A percentile compares a stretch with the other conserved stretches of the same genome.
Conservation (phyloP, 2,113 vertebrate genomes). For the Sceloporus tristichus region DNA sequence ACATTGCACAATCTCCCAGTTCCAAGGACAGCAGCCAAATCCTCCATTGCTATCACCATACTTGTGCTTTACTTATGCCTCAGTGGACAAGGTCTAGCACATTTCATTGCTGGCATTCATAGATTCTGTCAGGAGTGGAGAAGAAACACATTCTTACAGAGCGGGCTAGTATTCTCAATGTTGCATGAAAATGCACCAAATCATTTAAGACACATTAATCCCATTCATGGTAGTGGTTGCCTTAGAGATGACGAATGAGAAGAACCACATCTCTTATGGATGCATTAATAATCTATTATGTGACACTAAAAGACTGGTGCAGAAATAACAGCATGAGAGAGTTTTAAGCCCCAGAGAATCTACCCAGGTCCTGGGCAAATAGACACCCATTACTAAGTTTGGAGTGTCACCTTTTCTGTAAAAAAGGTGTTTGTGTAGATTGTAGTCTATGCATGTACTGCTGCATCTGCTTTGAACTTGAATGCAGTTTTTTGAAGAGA, state of each 20-base stretch:
- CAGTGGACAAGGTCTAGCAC: constrained; percentile 71
- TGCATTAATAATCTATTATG: constrained; percentile 79
- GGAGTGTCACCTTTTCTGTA: constrained; percentile 97
- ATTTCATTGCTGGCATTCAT: constrained; percentile 71
- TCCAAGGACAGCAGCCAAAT: constrained; percentile 61
- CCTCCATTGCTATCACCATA: constrained; percentile 52
- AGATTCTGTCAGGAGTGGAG: constrained; percentile 67
- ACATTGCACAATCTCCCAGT: constrained; percentile 75
- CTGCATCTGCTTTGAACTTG: constrained; percentile 91
- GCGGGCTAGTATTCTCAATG: constrained; percentile 75
- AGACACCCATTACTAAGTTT: constrained; percentile 71
- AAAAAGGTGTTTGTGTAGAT: constrained; percentile 83
- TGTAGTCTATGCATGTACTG: constrained; percentile 93
- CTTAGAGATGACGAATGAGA: constrained; percentile 76
- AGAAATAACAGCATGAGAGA: constrained; percentile 72
- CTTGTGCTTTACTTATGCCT: constrained; percentile 77
- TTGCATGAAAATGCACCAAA: constrained; percentile 80
- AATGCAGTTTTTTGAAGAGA: constrained; percentile 98
- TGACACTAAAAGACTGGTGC: constrained; percentile 80
- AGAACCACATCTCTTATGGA: constrained; percentile 79
- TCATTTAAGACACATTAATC: constrained; percentile 77
- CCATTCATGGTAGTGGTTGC: constrained; percentile 75
- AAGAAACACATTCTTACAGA: constrained; percentile 63
- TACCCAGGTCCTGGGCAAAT: constrained; percentile 79
- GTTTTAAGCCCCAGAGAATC: constrained; percentile 79